A percentile compares a stretch with the other conserved stretches of the same genome.
phyloP scores from a whole-genome alignment of 35 echinoderm and acorn worm genomes.

The Lytechinus pictus region DNA sequence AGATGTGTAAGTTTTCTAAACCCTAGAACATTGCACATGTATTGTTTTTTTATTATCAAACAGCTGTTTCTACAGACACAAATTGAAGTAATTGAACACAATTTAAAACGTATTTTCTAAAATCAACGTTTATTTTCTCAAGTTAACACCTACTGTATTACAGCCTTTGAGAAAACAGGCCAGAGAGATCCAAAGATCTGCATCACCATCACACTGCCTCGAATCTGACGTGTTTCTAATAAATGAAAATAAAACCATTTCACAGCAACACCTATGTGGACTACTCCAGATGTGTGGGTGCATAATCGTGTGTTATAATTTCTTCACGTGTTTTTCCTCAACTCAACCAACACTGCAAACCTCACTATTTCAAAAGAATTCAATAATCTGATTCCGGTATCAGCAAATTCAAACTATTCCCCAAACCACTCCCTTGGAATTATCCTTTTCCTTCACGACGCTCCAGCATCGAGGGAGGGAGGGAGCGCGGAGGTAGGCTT shows the following conservation, averaged over 20 bases:
- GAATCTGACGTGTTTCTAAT: too few species aligned
- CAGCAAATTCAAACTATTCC: constrained; percentile 5
- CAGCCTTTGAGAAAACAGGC: too few species aligned
- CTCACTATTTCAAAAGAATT: constrained; percentile 3
- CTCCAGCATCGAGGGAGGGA: background rate
- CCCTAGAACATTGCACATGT: too few species aligned
- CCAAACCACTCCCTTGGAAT: background rate
- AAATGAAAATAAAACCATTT: background rate
- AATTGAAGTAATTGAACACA: too few species aligned
- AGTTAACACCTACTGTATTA: too few species aligned
- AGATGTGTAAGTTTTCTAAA: too few species aligned
- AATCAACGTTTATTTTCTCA: too few species aligned
- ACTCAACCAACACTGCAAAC: background rate
- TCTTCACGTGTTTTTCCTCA: background rate
- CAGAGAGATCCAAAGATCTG: too few species aligned
- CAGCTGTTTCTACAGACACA: too few species aligned
- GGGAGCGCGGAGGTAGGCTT: background rate
- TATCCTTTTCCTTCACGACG: background rate
- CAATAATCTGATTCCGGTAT: constrained; percentile 1
- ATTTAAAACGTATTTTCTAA: too few species aligned
- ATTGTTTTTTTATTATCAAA: too few species aligned
- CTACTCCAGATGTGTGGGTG: background rate
- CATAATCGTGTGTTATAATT: background rate
- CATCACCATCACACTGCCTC: too few species aligned
- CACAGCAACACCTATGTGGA: background rate